These are phyloP conservation scores for Zaprionus africanus DNA, from an alignment of 1,140 invertebrate species.

Conservation along the genomic window DNA sequence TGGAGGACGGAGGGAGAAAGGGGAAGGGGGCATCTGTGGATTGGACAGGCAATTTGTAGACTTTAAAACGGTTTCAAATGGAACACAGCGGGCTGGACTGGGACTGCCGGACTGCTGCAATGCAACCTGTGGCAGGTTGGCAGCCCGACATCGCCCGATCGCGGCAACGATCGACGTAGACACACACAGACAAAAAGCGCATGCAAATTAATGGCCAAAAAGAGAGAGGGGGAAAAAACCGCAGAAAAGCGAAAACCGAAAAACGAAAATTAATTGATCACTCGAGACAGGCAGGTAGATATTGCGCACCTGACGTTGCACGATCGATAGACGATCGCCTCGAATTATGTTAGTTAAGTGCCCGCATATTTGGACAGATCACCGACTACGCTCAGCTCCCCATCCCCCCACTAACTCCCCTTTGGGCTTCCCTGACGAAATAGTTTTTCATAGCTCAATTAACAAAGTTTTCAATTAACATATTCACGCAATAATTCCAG, in stretches of 20 bases:
- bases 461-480: slow-evolving; percentile 81
- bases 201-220: slow-evolving; percentile 75
- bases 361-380: slow-evolving; percentile 67
- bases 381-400: slow-evolving; percentile 17
- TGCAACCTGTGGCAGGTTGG: slow-evolving; percentile 40
- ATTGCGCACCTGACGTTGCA: slow-evolving; percentile 55
- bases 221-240: slow-evolving; percentile 16
- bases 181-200: slow-evolving; percentile 47
- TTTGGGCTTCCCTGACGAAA: slow-evolving; percentile 52
- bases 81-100: slow-evolving; percentile 35
- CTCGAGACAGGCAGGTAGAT: slow-evolving; percentile 60
- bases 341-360: slow-evolving; percentile 63
- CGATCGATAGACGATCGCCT: slow-evolving; percentile 60
- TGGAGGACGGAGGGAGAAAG: not conserved
- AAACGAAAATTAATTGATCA: slow-evolving; percentile 75
- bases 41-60: slow-evolving; percentile 81
- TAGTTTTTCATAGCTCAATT: slow-evolving; percentile 63
- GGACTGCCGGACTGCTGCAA: slow-evolving; percentile 1
- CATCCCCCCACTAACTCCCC: not conserved
- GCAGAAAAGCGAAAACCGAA: slow-evolving; percentile 55
- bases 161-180: slow-evolving; percentile 23
- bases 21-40: slow-evolving; percentile 26
- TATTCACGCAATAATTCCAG: slow-evolving; percentile 76
- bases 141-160: slow-evolving; percentile 26
- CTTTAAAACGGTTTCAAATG: slow-evolving; percentile 77